A percentile compares a stretch with the other conserved stretches of the same genome.
Conservation (phyloP, 64 coral and sea anemone genomes). For the Stylophora pistillata region DNA sequence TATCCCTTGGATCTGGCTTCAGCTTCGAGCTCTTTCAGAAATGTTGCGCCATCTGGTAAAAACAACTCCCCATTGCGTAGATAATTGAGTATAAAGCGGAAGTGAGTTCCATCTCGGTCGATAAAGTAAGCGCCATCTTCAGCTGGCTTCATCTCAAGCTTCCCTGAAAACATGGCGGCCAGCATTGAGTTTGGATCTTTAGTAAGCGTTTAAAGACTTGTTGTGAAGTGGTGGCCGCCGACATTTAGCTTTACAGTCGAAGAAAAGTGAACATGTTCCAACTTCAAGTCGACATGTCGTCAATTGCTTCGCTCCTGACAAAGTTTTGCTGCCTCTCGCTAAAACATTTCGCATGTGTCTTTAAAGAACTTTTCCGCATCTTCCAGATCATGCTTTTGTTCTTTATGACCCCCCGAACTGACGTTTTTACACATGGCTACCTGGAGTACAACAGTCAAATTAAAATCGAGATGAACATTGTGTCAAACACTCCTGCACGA, state of each 20-base stretch:
- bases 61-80: neutral
- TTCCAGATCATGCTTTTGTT: neutral
- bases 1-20: slow-evolving; percentile 8
- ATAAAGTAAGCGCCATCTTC: slow-evolving; percentile 10
- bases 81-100: slow-evolving; percentile 14
- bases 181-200: slow-evolving; percentile 26
- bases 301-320: slow-evolving; percentile 26
- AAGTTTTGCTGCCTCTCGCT: slow-evolving; percentile 15
- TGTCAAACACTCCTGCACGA: no score
- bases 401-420: neutral
- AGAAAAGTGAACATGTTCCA: slow-evolving; percentile 32
- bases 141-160: neutral
- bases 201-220: slow-evolving; percentile 27
- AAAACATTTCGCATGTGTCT: slow-evolving; percentile 6
- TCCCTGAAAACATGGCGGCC: neutral
- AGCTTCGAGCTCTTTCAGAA: slow-evolving; percentile 1
- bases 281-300: slow-evolving; percentile 32
- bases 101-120: slow-evolving; percentile 10
- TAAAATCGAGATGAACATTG: no score
- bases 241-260: slow-evolving; percentile 37
- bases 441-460: no score
- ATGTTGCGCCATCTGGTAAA: slow-evolving; percentile 18
- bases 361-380: slow-evolving; percentile 14
- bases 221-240: slow-evolving; percentile 38
- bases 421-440: no score